Conservation (phyloP, 2,888 invertebrate genomes). For the Aleiodes leptofemur region DNA sequence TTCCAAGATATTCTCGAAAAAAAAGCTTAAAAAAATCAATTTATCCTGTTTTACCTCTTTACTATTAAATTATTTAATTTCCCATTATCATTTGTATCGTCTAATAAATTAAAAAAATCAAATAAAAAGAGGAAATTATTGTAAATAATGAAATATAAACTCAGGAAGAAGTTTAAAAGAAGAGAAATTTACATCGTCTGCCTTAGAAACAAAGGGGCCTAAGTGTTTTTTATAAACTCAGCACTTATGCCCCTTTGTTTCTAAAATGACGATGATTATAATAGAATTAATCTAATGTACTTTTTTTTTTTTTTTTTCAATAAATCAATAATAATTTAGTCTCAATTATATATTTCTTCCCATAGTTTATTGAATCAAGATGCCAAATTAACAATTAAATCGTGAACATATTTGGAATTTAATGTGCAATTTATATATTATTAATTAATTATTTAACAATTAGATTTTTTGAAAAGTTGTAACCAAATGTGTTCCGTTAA, state of each 20-base stretch:
- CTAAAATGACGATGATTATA: no score
- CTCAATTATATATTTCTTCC: no score
- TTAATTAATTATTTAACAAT: conserved; percentile 47
- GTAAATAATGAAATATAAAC: conserved; percentile 11
- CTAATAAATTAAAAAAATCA: no score
- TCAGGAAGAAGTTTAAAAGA: conserved; percentile 7
- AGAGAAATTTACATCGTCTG: neutral
- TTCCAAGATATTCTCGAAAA: no score
- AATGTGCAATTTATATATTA: conserved; percentile 49
- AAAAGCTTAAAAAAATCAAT: no score
- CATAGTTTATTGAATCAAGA: conserved; percentile 18
- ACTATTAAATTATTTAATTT: no score
- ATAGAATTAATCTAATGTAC: neutral
- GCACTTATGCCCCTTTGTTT: no score
- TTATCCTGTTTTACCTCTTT: no score
- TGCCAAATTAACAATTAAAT: conserved; percentile 35
- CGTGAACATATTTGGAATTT: neutral
- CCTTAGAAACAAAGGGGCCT: no score
- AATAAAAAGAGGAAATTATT: neutral
- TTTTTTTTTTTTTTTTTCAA: neutral
- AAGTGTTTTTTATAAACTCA: no score
- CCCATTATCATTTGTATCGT: no score
- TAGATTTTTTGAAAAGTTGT: conserved; percentile 54
- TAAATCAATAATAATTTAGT: no score
- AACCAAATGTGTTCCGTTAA: conserved; percentile 66